Conservation (phyloP, 2,113 vertebrate genomes). For the Prolemur simus region DNA sequence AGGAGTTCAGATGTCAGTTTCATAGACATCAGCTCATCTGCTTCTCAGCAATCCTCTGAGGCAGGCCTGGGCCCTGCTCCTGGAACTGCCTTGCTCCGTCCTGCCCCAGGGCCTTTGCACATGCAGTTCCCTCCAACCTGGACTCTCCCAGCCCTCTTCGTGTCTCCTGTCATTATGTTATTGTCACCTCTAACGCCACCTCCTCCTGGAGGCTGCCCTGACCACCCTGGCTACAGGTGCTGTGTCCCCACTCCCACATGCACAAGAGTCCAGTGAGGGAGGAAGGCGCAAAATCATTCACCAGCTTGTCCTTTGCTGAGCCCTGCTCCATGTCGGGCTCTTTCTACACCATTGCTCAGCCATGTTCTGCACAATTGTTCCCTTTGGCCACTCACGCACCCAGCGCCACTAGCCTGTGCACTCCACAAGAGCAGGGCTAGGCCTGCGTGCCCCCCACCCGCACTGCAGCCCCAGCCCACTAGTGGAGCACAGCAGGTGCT, state of each 20-base stretch:
- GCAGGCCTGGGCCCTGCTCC: not conserved
- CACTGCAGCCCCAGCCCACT: not conserved
- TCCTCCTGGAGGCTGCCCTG: not conserved
- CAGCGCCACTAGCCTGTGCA: not conserved
- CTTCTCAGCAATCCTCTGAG: not conserved
- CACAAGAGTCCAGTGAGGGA: not conserved
- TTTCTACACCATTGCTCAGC: not conserved
- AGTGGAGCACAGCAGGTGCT: not conserved
- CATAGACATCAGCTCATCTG: rapidly evolving
- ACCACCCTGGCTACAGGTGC: too few relatives aligned
- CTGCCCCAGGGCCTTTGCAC: not conserved
- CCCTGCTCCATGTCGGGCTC: too few relatives aligned
- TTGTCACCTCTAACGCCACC: not conserved
- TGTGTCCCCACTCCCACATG: not conserved
- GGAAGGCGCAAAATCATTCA: not conserved
- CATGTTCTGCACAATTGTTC: not conserved
- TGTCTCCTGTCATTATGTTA: not conserved
- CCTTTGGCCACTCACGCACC: not conserved
- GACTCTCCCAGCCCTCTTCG: not conserved
- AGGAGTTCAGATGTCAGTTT: not conserved
- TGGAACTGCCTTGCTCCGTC: too few relatives aligned
- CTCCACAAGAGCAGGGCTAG: not conserved
- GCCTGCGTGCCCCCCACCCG: not conserved
- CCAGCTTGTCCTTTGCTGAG: not conserved
- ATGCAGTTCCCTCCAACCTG: not conserved